Base-by-base conservation (phyloP, 92 coral and sea anemone species). In the Porites rus region DNA sequence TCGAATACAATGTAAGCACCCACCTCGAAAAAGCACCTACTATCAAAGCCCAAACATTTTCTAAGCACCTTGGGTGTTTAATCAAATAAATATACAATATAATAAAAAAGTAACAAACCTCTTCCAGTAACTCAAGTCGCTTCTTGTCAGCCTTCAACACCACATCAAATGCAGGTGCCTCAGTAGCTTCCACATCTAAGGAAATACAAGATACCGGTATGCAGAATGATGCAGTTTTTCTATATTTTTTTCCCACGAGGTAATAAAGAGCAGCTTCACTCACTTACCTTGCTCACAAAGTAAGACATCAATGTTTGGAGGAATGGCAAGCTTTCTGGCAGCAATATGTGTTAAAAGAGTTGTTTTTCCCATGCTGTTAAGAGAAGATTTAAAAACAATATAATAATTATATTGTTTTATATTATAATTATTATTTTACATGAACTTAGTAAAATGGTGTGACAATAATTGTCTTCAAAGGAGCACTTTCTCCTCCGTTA, bases 101-200 rank as follows among this genome's bases (percentile, higher is more conserved):
- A 56, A 10, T 56, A 56, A 2, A 6, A 68, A 11, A 2, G 51
- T 10, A 18, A 50, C 87, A 10, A 52, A 91, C 99, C 91, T 97
- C 97, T 78, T 95, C 94, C 77, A 97, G 81, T 60, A 97, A 79
- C n/a, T 89, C 87, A 10, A 97, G 88, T 80, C 99, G 88, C 72
- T 92, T 97, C 53, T 79, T 97, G 88, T 97, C 99, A 21, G 98
- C 98, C 78, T 92, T 95, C 59, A 97, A 80, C 53, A 97, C 99
- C 63, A 90, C 99, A 92, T 97, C 99, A 95, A 97, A 97, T 54
- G 99, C 99, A 50, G 99, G 99, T 9, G 98, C 89, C 43, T 95
- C 94, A 78, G 88, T 96, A 20, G 99, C 99, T 51, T 90, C 94
- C 19, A 97, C 99, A 95, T 97, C 99, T 97, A 87, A 70, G 20